Conservation (phyloP, 2,888 invertebrate genomes). For the Mythimna pallens region DNA sequence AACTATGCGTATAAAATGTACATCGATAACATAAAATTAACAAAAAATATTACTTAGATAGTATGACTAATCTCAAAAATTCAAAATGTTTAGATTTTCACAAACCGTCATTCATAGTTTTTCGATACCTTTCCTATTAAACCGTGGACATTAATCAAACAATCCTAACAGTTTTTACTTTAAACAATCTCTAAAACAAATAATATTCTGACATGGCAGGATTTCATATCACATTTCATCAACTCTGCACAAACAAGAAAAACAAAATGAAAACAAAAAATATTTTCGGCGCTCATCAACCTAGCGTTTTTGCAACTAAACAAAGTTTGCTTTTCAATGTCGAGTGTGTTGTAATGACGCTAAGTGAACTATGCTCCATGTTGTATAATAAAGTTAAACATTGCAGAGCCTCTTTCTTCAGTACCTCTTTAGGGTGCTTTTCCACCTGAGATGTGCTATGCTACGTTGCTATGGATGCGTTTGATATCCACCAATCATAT, state of each 20-base stretch:
- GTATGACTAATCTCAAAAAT: background rate
- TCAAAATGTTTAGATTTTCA: background rate
- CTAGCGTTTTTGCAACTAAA: background rate
- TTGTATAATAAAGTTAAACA: no score
- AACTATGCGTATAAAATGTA: no score
- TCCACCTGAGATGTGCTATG: no score
- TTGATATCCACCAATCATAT: no score
- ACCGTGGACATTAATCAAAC: background rate
- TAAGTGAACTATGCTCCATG: background rate
- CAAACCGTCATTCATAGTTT: background rate
- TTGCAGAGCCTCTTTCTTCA: no score
- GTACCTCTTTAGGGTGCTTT: no score
- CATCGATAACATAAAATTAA: background rate
- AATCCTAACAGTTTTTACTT: background rate
- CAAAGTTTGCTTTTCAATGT: background rate
- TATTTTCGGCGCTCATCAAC: background rate
- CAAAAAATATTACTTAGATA: background rate
- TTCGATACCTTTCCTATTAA: background rate
- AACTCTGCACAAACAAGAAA: constrained; percentile 11
- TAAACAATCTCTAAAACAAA: background rate
- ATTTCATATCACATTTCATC: constrained; percentile 13
- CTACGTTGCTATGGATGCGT: no score
- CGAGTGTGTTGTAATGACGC: constrained; percentile 4
- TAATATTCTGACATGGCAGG: background rate
- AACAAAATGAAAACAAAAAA: constrained; percentile 3